Evolutionary conservation across 2,113 vertebrate genomes (phyloP).

Genomic region (Cyanoderma ruficeps): DNA sequence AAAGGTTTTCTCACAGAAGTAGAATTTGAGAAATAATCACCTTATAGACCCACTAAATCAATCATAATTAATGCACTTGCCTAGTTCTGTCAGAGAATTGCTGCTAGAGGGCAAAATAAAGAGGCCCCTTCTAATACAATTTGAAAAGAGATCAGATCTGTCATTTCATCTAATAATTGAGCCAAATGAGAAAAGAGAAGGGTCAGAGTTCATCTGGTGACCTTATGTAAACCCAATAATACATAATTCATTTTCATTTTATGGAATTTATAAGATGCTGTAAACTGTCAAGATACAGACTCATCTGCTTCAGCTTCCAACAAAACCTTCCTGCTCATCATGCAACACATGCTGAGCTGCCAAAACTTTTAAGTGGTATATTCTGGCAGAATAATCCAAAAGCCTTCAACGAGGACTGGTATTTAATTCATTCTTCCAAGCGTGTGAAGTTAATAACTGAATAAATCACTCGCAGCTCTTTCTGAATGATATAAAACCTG

Average conservation of each 20-base stretch:
- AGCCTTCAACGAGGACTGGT: constrained; percentile 57
- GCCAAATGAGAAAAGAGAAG: constrained; percentile 82
- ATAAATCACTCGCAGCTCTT: constrained; percentile 76
- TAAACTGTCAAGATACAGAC: constrained; percentile 65
- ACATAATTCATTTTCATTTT: constrained; percentile 81
- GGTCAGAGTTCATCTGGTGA: constrained; percentile 80
- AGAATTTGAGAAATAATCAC: constrained; percentile 94
- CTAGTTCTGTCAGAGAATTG: constrained; percentile 83
- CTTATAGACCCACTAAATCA: constrained; percentile 89
- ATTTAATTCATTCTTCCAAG: constrained; percentile 80
- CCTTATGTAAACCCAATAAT: constrained; percentile 81
- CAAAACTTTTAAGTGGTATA: constrained; percentile 56
- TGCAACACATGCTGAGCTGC: background rate
- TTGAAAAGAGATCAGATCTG: constrained; percentile 91
- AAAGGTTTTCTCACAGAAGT: constrained; percentile 86
- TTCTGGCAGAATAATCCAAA: constrained; percentile 66
- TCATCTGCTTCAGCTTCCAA: constrained; percentile 33
- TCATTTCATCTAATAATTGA: constrained; percentile 94
- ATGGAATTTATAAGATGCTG: constrained; percentile 76
- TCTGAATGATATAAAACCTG: constrained; percentile 81
- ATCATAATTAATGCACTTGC: constrained; percentile 96
- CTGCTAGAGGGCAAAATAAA: constrained; percentile 87
- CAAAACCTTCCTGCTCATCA: background rate
- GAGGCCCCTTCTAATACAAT: constrained; percentile 83
- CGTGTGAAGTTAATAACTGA: constrained; percentile 79